A percentile compares a stretch with the other conserved stretches of the same genome.
Conservation (phyloP, 30 jellyfish, hydroid and myxozoan species). For the Hydra vulgaris region DNA sequence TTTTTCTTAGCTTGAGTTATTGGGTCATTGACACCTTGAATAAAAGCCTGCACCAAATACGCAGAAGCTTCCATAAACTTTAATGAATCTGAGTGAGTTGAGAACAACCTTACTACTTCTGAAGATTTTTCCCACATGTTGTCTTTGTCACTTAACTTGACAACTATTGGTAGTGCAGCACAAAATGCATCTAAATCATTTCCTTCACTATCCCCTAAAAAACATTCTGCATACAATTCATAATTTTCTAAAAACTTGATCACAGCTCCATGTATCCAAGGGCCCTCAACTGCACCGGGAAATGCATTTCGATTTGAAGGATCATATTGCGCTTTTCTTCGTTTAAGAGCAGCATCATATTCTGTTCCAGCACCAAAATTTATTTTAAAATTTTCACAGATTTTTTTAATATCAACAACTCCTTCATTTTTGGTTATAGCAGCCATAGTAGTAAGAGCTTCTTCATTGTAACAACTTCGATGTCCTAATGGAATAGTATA, state of each 20-base stretch:
- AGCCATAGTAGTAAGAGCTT: background rate
- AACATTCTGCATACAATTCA: background rate
- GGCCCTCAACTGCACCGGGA: slow-evolving; percentile 21
- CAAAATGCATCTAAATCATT: slow-evolving; percentile 14
- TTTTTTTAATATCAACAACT: background rate
- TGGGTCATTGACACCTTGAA: slow-evolving; percentile 1
- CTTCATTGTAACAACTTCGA: slow-evolving; percentile 24
- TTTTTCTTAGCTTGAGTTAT: background rate
- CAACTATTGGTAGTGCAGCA: slow-evolving; percentile 5
- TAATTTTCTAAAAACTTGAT: slow-evolving; percentile 14
- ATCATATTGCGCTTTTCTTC: slow-evolving; percentile 8
- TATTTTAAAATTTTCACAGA: slow-evolving; percentile 2
- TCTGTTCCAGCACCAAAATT: slow-evolving; percentile 21
- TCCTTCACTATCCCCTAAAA: slow-evolving; percentile 6
- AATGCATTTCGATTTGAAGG: background rate
- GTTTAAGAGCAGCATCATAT: slow-evolving; percentile 9
- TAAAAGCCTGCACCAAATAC: background rate
- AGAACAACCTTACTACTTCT: slow-evolving; percentile 2
- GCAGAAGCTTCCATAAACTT: slow-evolving; percentile 2
- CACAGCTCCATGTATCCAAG: slow-evolving; percentile 27
- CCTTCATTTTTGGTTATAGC: slow-evolving; percentile 5
- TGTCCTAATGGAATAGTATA: slow-evolving; percentile 21
- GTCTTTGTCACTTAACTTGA: background rate
- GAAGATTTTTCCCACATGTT: slow-evolving; percentile 17
- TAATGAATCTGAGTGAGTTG: background rate